Evolutionary conservation across 2,113 vertebrate genomes (phyloP).

Genomic region (Falco punctatus): DNA sequence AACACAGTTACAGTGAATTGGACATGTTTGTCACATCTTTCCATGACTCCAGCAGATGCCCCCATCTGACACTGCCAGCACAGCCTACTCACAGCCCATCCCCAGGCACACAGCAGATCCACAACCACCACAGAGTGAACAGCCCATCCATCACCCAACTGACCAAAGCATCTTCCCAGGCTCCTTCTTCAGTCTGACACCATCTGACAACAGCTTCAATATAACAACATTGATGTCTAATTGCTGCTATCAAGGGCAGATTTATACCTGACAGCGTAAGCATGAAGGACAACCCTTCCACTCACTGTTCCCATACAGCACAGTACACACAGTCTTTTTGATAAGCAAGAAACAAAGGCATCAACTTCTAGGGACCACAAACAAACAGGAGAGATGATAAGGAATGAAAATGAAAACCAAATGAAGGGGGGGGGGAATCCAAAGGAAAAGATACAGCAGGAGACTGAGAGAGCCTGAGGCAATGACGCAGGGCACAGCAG

Average conservation of each 20-base stretch:
- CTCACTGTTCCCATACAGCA: background rate
- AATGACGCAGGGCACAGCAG: background rate
- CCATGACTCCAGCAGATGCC: background rate
- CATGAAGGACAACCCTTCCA: background rate
- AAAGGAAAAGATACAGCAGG: background rate
- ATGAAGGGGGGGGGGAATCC: background rate
- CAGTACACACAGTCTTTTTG: background rate
- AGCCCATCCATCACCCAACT: background rate
- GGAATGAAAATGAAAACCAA: background rate
- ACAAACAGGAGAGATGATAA: background rate
- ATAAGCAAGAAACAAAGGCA: background rate
- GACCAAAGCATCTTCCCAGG: background rate
- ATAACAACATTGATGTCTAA: background rate
- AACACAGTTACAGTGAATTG: background rate
- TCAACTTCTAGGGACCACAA: background rate
- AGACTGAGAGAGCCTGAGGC: background rate
- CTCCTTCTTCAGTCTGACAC: background rate
- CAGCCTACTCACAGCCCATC: background rate
- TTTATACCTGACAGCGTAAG: background rate
- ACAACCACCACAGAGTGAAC: background rate
- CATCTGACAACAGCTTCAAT: background rate
- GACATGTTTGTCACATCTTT: background rate
- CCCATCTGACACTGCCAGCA: background rate
- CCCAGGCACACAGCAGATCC: background rate
- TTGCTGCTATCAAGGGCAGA: background rate